Evolutionary conservation across 1,140 invertebrate genomes (phyloP).

Genomic region (Drosophila rhopaloa): DNA sequence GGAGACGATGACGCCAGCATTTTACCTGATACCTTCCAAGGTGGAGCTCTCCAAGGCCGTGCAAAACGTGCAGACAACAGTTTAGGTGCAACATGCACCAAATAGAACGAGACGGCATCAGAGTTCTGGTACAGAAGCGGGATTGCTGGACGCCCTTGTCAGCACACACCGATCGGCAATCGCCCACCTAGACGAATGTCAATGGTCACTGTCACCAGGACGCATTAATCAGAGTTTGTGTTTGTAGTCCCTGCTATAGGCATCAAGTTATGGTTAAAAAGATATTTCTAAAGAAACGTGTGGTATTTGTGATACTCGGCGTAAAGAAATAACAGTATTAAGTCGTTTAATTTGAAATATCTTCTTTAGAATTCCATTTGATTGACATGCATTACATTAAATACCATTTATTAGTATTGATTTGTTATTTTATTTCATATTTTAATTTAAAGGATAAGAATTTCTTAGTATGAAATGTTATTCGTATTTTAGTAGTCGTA

Average conservation of each 20-base stretch:
- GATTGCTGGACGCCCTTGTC: not conserved
- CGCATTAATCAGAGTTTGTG: too few species aligned
- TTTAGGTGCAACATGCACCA: constrained; percentile 85
- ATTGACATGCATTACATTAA: too few species aligned
- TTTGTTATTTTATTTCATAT: too few species aligned
- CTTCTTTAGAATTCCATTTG: too few species aligned
- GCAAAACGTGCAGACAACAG: constrained; percentile 93
- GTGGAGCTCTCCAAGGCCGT: constrained; percentile 94
- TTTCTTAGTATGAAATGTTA: too few species aligned
- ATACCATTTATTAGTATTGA: too few species aligned
- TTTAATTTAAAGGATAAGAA: too few species aligned
- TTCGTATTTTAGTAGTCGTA: too few species aligned
- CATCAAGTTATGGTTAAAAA: not conserved
- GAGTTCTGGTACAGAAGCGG: not conserved
- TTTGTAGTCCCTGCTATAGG: not conserved
- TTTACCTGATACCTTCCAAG: constrained; percentile 94
- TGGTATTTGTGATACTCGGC: too few species aligned
- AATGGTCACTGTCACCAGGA: not conserved
- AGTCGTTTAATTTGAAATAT: too few species aligned
- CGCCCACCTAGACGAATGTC: not conserved
- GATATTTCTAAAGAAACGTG: not conserved
- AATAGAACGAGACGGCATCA: constrained; percentile 25
- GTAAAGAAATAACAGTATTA: too few species aligned
- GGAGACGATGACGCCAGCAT: constrained; percentile 92
- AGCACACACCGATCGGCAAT: not conserved